phyloP scores from a whole-genome alignment of 2,797 vertebrate species.

The Phataginus tetradactyla region DNA sequence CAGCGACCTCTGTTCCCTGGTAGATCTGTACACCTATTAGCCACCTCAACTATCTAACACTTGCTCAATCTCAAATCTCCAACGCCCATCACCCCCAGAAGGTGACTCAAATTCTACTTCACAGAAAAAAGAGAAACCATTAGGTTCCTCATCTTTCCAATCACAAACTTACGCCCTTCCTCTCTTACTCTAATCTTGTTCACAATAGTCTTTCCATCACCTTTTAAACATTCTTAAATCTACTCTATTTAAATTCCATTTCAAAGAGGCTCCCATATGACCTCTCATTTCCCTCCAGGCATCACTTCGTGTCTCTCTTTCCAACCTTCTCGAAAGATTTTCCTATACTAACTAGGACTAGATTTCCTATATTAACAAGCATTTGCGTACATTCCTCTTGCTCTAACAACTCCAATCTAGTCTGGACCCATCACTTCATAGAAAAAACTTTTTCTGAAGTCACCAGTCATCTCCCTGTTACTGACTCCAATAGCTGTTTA shows the following conservation, averaged over 20 bases:
- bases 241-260: neutral
- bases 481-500: neutral
- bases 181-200: neutral
- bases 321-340: neutral
- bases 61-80: neutral
- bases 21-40: neutral
- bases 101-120: neutral
- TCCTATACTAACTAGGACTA: neutral
- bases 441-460: neutral
- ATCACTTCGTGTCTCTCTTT: neutral
- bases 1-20: neutral
- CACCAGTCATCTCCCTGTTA: neutral
- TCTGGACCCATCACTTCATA: neutral
- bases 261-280: neutral
- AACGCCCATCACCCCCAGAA: neutral
- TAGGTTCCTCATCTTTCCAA: neutral
- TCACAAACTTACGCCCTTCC: neutral
- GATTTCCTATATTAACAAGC: too few species aligned
- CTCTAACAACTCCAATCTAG: neutral
- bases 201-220: neutral
- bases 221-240: neutral
- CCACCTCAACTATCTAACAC: neutral
- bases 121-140: neutral
- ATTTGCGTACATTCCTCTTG: neutral
- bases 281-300: neutral